These are phyloP conservation scores for Drosophila elegans DNA, from an alignment of 1,140 invertebrate genomes.

Conservation along the genomic window DNA sequence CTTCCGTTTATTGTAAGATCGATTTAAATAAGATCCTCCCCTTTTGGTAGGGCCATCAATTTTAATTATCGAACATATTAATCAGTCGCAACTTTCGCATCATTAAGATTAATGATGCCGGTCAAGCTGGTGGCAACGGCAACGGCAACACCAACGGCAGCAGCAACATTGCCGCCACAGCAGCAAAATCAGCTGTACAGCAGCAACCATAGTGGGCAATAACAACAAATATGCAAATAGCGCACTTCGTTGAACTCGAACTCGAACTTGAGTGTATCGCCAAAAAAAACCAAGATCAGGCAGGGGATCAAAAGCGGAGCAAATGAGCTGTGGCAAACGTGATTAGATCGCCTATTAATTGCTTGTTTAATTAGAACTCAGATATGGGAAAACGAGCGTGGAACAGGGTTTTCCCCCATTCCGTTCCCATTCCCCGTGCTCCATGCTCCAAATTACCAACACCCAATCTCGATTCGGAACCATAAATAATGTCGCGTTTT, in stretches of 20 bases:
- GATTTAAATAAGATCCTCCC: conserved; percentile 26
- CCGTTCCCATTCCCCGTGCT: neutral
- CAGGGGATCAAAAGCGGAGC: conserved; percentile 35
- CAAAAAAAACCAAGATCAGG: conserved; percentile 7
- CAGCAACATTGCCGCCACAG: conserved; percentile 1
- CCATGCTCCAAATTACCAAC: conserved; percentile 20
- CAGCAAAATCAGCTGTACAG: conserved; percentile 1
- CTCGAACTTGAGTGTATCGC: conserved; percentile 69
- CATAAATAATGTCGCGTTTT: conserved; percentile 75
- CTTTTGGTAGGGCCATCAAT: conserved; percentile 58
- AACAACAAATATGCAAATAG: conserved; percentile 46
- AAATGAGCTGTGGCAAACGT: conserved; percentile 75
- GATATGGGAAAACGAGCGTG: conserved; percentile 26
- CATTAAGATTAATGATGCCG: conserved; percentile 81
- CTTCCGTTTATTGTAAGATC: conserved; percentile 72
- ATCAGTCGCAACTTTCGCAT: conserved; percentile 79
- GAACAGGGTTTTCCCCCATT: conserved; percentile 12
- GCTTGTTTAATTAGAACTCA: conserved; percentile 68
- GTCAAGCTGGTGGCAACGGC: conserved; percentile 65
- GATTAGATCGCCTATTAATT: conserved; percentile 77
- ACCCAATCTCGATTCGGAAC: conserved; percentile 33
- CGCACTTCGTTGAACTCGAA: conserved; percentile 43
- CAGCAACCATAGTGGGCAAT: conserved; percentile 4
- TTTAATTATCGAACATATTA: conserved; percentile 83
- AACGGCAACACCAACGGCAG: conserved; percentile 25